Evolutionary conservation across 2,888 invertebrate species (phyloP).

Genomic region (Oligia fasciuncula): DNA sequence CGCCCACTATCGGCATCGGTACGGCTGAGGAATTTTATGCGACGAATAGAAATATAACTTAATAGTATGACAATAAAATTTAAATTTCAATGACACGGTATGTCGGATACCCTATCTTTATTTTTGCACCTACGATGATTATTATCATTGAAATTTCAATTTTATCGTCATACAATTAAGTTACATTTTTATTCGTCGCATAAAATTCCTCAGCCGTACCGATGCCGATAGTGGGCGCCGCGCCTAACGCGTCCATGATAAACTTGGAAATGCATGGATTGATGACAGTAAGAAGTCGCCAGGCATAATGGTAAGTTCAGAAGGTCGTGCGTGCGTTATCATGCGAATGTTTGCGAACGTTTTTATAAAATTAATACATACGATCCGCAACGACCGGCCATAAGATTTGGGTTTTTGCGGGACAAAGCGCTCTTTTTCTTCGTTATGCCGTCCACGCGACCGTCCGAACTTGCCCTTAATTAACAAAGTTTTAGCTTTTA

Average conservation of each 20-base stretch:
- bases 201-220: too few relatives aligned
- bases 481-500: constrained; percentile 18
- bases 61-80: too few relatives aligned
- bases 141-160: too few relatives aligned
- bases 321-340: constrained; percentile 47
- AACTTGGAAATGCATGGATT: background rate
- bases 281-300: constrained; percentile 4
- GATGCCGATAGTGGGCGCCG: too few relatives aligned
- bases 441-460: constrained; percentile 22
- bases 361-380: constrained; percentile 52
- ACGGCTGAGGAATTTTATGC: too few relatives aligned
- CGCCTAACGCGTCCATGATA: background rate
- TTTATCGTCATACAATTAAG: too few relatives aligned
- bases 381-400: constrained; percentile 43
- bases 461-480: constrained; percentile 52
- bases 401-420: constrained; percentile 45
- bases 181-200: too few relatives aligned
- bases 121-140: too few relatives aligned
- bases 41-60: too few relatives aligned
- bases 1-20: too few relatives aligned
- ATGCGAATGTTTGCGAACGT: constrained; percentile 42
- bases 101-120: too few relatives aligned
- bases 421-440: constrained; percentile 39
- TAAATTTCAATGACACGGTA: too few relatives aligned
- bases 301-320: constrained; percentile 47